Evolutionary conservation across 2,113 vertebrate species (phyloP).

Genomic region (Thamnophis sirtalis): DNA sequence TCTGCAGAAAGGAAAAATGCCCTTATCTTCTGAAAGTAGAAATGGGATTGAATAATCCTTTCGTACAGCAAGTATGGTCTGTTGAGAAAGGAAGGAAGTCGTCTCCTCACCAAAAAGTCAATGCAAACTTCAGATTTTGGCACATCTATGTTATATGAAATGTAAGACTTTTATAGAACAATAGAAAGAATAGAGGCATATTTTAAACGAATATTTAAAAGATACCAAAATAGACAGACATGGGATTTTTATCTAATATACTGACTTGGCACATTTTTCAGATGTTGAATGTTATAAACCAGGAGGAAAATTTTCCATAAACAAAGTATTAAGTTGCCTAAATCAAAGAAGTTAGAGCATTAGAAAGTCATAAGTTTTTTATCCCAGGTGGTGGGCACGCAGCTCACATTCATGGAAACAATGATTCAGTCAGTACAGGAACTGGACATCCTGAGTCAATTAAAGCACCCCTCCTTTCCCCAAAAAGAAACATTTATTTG

Average conservation of each 20-base stretch:
- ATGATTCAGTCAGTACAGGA: conserved; percentile 15
- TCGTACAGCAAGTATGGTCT: not conserved
- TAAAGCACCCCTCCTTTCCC: not conserved
- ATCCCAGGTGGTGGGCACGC: not conserved
- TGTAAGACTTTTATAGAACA: not conserved
- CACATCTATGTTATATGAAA: not conserved
- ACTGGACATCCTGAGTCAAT: conserved; percentile 20
- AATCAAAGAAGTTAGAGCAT: not conserved
- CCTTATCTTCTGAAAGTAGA: not conserved
- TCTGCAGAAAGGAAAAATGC: not conserved
- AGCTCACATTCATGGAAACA: conserved; percentile 2
- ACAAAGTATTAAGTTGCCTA: not conserved
- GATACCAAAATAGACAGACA: not conserved
- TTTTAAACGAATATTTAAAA: not conserved
- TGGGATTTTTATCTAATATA: not conserved
- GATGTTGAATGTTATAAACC: not conserved
- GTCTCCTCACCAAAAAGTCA: not conserved
- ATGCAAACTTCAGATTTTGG: not conserved
- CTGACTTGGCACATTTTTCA: not conserved
- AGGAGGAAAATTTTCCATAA: not conserved
- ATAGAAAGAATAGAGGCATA: not conserved
- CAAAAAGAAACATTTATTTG: not conserved
- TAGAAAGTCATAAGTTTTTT: not conserved
- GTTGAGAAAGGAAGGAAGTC: not conserved
- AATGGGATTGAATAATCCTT: not conserved